Conservation (phyloP, 1,140 invertebrate species). For the Schlechtendalia chinensis region DNA sequence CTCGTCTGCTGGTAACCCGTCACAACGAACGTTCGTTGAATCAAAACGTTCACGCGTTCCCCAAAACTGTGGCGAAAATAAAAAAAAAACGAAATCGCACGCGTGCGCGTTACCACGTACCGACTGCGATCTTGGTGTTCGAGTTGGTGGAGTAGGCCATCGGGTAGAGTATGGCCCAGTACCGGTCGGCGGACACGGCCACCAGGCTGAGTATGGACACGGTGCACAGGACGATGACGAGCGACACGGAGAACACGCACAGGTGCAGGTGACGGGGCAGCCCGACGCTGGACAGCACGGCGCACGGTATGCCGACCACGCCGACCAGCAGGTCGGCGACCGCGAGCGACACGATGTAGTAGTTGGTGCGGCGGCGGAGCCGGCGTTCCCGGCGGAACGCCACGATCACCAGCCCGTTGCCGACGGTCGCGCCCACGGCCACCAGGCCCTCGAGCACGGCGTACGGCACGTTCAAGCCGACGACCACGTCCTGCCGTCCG, state of each 20-base stretch:
- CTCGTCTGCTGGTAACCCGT: no score
- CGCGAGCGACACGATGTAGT: constrained; percentile 86
- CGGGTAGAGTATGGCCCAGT: constrained; percentile 87
- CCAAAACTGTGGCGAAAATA: no score
- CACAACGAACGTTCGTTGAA: no score
- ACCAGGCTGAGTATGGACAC: constrained; percentile 89
- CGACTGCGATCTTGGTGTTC: constrained; percentile 75
- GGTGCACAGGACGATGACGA: constrained; percentile 83
- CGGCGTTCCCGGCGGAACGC: constrained; percentile 76
- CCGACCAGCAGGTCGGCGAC: constrained; percentile 81
- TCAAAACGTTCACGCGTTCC: no score
- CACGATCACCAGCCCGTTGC: constrained; percentile 80
- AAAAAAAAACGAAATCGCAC: no score
- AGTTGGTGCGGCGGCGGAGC: constrained; percentile 79
- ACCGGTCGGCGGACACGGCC: constrained; percentile 85
- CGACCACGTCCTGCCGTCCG: not conserved
- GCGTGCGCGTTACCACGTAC: constrained; percentile 61
- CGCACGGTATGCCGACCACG: constrained; percentile 79
- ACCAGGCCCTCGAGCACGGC: constrained; percentile 75
- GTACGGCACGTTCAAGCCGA: constrained; percentile 66
- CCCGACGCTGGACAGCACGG: constrained; percentile 73
- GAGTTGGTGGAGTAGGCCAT: constrained; percentile 87
- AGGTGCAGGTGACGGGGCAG: constrained; percentile 74
- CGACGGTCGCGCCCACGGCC: constrained; percentile 74
- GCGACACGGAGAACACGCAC: constrained; percentile 82